A percentile compares a stretch with the other conserved stretches of the same genome.
phyloP scores from a whole-genome alignment of 2,797 vertebrate genomes.

The Anas bahamensis region DNA sequence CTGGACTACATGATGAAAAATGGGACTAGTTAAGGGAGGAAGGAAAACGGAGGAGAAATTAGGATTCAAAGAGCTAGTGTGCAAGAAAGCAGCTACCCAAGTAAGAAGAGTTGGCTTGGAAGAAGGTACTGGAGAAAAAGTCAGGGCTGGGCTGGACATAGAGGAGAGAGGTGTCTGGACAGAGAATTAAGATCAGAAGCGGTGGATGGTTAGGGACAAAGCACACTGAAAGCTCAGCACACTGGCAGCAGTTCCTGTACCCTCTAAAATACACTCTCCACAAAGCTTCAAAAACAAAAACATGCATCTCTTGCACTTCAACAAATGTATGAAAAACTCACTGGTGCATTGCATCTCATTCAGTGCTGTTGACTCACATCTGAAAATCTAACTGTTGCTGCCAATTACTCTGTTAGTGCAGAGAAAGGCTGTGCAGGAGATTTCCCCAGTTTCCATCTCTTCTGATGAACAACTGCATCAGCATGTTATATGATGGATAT shows the following conservation, averaged over 20 bases:
- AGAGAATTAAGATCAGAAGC: not conserved
- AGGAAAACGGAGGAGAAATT: not conserved
- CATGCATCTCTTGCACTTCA: not conserved
- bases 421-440: not conserved
- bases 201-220: not conserved
- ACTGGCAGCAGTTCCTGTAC: rapidly evolving
- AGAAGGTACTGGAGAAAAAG: not conserved
- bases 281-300: not conserved
- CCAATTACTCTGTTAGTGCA: not conserved
- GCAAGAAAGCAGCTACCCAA: not conserved
- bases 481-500: not conserved
- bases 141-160: not conserved
- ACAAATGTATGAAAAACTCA: not conserved
- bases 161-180: not conserved
- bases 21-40: rapidly evolving
- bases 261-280: not conserved
- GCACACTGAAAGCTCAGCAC: not conserved
- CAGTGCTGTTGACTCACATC: not conserved
- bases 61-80: not conserved
- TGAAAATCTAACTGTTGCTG: not conserved
- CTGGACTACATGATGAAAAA: not conserved
- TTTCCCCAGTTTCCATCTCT: not conserved
- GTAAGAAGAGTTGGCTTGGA: not conserved
- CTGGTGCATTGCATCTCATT: not conserved
- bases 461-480: not conserved